Evolutionary conservation across 2,888 invertebrate genomes (phyloP), one percentile per base, ranked within the genome.

Genomic region (Drosophila lacicola): DNA sequence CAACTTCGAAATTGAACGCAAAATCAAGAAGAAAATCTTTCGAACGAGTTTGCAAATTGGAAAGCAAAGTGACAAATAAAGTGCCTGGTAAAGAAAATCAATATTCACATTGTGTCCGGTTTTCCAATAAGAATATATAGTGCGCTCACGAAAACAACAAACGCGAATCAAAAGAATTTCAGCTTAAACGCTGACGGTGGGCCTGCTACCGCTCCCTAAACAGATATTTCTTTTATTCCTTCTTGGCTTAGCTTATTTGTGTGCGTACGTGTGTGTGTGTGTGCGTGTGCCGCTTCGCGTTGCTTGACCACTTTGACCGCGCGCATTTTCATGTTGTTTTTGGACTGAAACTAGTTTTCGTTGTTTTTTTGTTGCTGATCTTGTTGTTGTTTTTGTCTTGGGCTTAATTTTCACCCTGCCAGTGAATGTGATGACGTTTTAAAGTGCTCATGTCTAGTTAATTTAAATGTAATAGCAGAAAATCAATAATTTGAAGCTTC

Each of bases 271-370:
- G 0, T 51, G 34, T 51, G 60, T 36, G 51, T 58, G 41, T 37
- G 61, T 58, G 69, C 42, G 51, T 71, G 74, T 74, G 74, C 72
- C 72, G 77, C 68, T 60, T 71, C 67, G 83, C 89, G 88, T 90
- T 82, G 89, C 82, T 89, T 89, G 82, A 89, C 87, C 80, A 88
- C 90, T 86, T 90, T 84, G 71, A 74, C 75, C 87, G 79, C 87
- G 89, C 90, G 86, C 73, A 79, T 83, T 82, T 88, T 82, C 42
- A 53, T 80, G 64, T 76, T 76, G 61, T 67, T 70, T 77, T 70
- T 74, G 50, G 55, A 58, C 62, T 58, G 37, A 87, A 85, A 89
- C 85, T 72, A 76, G 74, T 84, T 87, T 82, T 73, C 17, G 39
- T 33, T 53, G 29, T 33, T 41, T 65, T 47, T 62, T 54, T 61